Percentiles rank a stretch among this genome's conserved stretches.
Evolutionary conservation across 2,888 invertebrate species (phyloP).

Genomic region (Polyommatus iphigenia): DNA sequence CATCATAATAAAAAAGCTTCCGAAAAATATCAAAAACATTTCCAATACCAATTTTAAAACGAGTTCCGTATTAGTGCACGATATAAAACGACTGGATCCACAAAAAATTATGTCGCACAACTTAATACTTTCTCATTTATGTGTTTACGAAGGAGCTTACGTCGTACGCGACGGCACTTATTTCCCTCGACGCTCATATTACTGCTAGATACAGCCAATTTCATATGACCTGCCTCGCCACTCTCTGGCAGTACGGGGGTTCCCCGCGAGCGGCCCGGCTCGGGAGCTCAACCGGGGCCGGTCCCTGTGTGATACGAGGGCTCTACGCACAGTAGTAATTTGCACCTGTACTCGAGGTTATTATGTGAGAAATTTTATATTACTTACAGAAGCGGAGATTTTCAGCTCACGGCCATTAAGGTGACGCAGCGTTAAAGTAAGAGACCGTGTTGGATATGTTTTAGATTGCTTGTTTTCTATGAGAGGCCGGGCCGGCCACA

Average conservation of each 20-base stretch:
- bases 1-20: no score
- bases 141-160: slow-evolving; percentile 44
- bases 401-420: background rate
- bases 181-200: slow-evolving; percentile 72
- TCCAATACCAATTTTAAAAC: background rate
- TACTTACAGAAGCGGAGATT: slow-evolving; percentile 44
- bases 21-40: background rate
- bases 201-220: slow-evolving; percentile 61
- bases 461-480: no score
- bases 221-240: slow-evolving; percentile 54
- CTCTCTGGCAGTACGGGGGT: slow-evolving; percentile 45
- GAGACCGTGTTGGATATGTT: no score
- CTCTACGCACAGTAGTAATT: slow-evolving; percentile 65
- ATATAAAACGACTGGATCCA: background rate
- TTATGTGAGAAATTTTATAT: slow-evolving; percentile 70
- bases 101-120: slow-evolving; percentile 32
- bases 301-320: slow-evolving; percentile 62
- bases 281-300: slow-evolving; percentile 53
- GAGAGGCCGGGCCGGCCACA: no score
- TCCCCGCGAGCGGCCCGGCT: slow-evolving; percentile 44
- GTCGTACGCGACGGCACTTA: slow-evolving; percentile 58
- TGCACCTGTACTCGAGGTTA: slow-evolving; percentile 73
- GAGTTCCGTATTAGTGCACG: background rate
- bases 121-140: slow-evolving; percentile 38
- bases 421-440: no score